phyloP scores from a whole-genome alignment of 2,113 vertebrate species.

The Myxocyprinus asiaticus region DNA sequence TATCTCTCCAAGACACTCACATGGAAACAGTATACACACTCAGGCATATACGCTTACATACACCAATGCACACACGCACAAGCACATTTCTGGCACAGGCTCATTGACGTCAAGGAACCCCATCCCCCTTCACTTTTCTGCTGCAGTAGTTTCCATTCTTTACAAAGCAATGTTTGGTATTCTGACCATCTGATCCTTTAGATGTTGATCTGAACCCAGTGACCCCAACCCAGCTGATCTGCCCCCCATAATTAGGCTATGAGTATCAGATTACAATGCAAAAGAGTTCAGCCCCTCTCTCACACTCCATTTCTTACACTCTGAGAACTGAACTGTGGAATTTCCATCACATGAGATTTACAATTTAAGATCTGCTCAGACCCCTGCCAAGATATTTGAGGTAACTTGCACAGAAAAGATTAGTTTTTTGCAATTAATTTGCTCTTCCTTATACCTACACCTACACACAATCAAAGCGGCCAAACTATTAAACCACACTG shows the following conservation, averaged over 20 bases:
- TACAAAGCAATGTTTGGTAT: slow-evolving; percentile 55
- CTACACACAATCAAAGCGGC: no score
- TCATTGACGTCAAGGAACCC: slow-evolving; percentile 56
- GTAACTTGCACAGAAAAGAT: no score
- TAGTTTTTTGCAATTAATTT: no score
- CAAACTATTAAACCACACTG: no score
- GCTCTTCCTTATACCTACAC: no score
- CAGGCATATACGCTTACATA: slow-evolving; percentile 30
- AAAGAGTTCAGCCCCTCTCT: not conserved
- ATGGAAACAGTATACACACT: slow-evolving; percentile 19
- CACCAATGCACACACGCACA: slow-evolving; percentile 21
- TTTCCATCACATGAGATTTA: not conserved
- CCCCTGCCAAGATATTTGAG: no score
- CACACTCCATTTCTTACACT: slow-evolving; percentile 5
- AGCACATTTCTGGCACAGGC: slow-evolving; percentile 55
- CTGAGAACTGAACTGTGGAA: not conserved
- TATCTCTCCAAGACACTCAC: slow-evolving; percentile 34
- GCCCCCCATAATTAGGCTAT: slow-evolving; percentile 56
- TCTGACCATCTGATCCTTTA: slow-evolving; percentile 62
- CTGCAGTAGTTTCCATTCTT: slow-evolving; percentile 26
- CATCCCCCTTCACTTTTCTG: slow-evolving; percentile 42
- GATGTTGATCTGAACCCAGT: slow-evolving; percentile 56
- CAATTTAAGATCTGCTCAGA: no score
- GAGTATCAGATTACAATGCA: slow-evolving; percentile 54
- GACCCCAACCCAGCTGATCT: slow-evolving; percentile 49